These are phyloP conservation scores for Periplaneta americana DNA, from an alignment of 1,140 invertebrate genomes.

Conservation along the genomic window DNA sequence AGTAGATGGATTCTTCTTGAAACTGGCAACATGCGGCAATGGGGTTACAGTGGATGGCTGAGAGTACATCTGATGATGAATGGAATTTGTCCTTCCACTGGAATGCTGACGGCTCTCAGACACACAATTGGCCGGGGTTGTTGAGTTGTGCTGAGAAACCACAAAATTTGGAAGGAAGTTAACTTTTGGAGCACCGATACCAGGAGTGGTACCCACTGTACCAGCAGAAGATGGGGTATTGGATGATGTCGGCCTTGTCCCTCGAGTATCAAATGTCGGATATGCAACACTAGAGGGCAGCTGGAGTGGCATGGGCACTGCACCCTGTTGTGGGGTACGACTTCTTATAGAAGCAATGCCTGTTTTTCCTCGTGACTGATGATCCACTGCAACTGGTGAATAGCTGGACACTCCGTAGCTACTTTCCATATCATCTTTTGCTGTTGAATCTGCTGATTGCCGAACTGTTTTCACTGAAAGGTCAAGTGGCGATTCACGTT, in stretches of 20 bases:
- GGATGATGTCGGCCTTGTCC: slow-evolving; percentile 15
- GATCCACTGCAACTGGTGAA: not conserved
- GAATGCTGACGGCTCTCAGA: not conserved
- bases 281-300: slow-evolving; percentile 24
- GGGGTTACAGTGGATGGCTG: not conserved
- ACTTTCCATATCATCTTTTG: slow-evolving; percentile 51
- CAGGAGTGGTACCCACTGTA: not conserved
- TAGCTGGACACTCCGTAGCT: not conserved
- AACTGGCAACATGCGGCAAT: slow-evolving; percentile 9
- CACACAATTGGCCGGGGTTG: not conserved
- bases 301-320: slow-evolving; percentile 20
- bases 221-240: slow-evolving; percentile 13
- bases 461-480: slow-evolving; percentile 80
- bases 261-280: slow-evolving; percentile 27
- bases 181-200: slow-evolving; percentile 56
- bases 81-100: not conserved
- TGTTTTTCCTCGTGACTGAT: not conserved
- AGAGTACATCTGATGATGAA: slow-evolving; percentile 1
- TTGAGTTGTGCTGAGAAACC: slow-evolving; percentile 30
- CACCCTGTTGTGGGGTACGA: not conserved
- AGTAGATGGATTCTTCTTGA: slow-evolving; percentile 7
- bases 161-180: slow-evolving; percentile 64
- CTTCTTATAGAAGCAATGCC: not conserved
- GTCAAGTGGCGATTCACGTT: slow-evolving; percentile 72
- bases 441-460: slow-evolving; percentile 77